Evolutionary conservation across 2,113 vertebrate genomes (phyloP).

Genomic region (Myocastor coypus): DNA sequence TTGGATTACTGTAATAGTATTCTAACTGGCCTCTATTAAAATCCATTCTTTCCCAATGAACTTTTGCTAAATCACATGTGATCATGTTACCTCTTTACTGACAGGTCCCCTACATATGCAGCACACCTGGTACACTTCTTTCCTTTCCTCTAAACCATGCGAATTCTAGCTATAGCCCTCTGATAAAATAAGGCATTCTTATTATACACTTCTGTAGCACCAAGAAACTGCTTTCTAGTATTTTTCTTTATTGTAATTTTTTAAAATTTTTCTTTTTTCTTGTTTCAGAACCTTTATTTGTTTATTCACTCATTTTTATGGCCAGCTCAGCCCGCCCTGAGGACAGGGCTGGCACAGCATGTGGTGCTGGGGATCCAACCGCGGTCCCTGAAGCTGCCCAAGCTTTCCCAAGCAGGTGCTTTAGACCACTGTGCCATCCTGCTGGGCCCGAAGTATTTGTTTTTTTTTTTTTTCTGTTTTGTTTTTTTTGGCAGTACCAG

Average conservation of each 20-base stretch:
- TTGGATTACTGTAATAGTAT: not conserved
- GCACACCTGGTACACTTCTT: not conserved
- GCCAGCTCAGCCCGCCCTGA: no score
- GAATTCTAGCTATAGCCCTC: not conserved
- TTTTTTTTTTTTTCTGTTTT: no score
- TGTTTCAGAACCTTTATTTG: no score
- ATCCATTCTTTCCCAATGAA: not conserved
- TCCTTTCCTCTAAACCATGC: not conserved
- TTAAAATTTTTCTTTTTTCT: no score
- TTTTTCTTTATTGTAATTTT: not conserved
- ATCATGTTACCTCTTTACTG: not conserved
- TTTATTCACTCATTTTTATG: no score
- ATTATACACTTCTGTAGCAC: not conserved
- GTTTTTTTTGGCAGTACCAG: no score
- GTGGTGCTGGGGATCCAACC: no score
- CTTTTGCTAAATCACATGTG: constrained; percentile 25
- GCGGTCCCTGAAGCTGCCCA: no score
- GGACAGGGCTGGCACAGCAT: no score
- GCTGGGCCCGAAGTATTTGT: no score
- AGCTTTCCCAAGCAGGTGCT: no score
- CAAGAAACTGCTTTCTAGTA: constrained; percentile 13
- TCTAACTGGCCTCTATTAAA: constrained; percentile 18
- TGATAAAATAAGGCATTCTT: constrained; percentile 11
- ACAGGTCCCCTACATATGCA: not conserved
- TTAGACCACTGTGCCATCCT: no score